Evolutionary conservation across 2,888 invertebrate species (phyloP).

Genomic region (Cephonodes hylas): DNA sequence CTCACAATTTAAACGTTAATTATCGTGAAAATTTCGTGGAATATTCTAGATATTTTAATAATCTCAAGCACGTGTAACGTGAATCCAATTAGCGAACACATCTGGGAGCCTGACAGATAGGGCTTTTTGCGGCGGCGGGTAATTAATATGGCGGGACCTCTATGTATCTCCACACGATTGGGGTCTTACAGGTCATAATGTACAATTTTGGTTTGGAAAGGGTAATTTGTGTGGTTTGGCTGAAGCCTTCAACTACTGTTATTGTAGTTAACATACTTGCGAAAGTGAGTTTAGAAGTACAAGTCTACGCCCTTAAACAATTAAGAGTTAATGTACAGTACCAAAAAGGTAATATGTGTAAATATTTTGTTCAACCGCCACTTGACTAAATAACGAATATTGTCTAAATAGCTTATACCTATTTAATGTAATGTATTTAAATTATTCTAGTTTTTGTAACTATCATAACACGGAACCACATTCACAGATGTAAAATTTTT

Average conservation of each 20-base stretch:
- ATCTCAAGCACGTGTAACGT: conserved; percentile 25
- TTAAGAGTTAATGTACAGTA: no score
- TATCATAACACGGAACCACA: no score
- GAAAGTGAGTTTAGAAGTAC: no score
- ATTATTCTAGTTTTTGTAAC: no score
- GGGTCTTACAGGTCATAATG: not conserved
- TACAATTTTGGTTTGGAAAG: not conserved
- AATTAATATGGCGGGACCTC: conserved; percentile 43
- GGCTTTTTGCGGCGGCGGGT: conserved; percentile 22
- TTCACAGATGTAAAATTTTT: no score
- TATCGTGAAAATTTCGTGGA: not conserved
- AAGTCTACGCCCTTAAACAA: no score
- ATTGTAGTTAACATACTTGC: no score
- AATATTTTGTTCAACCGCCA: not conserved
- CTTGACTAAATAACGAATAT: no score
- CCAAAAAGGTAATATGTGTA: no score
- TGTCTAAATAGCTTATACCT: no score
- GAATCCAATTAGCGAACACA: conserved; percentile 35
- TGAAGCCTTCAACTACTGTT: no score
- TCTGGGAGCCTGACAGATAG: conserved; percentile 11
- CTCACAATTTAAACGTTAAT: not conserved
- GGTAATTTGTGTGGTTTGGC: not conserved
- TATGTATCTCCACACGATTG: not conserved
- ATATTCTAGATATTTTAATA: not conserved
- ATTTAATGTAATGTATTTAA: no score